A percentile compares a stretch with the other conserved stretches of the same genome.
phyloP scores from a whole-genome alignment of 2,797 vertebrate species.

The Amazona ochrocephala region DNA sequence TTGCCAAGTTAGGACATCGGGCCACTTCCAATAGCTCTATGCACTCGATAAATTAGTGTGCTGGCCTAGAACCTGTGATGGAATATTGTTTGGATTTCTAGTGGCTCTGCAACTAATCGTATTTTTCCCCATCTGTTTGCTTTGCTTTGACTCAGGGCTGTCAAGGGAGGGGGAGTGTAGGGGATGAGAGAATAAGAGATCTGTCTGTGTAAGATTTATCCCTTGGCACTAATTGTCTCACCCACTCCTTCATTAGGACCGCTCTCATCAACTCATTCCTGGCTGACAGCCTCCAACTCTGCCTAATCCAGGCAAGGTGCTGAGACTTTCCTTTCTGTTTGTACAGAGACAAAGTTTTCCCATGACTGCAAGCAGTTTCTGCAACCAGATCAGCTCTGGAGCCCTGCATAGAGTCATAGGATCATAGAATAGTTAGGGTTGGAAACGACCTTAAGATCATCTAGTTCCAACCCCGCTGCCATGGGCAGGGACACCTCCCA shows the following conservation, averaged over 20 bases:
- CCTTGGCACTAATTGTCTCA: slow-evolving; percentile 5
- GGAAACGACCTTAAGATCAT: no score
- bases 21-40: not conserved
- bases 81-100: slow-evolving; percentile 64
- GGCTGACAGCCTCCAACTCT: not conserved
- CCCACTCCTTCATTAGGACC: not conserved
- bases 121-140: slow-evolving; percentile 58
- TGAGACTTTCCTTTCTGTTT: not conserved
- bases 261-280: not conserved
- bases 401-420: no score
- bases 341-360: not conserved
- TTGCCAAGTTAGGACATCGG: slow-evolving; percentile 40
- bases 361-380: not conserved
- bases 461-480: no score
- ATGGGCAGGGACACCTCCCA: no score
- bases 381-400: not conserved
- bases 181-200: not conserved
- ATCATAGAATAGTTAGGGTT: no score
- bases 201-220: not conserved
- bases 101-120: slow-evolving; percentile 54
- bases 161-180: not conserved
- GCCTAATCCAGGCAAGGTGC: not conserved
- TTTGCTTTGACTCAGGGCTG: slow-evolving; percentile 26
- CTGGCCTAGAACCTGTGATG: slow-evolving; percentile 47
- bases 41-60: slow-evolving; percentile 40